A percentile compares a stretch with the other conserved stretches of the same genome.
Evolutionary conservation across 2,888 invertebrate species (phyloP).

Genomic region (Netelia inedita): DNA sequence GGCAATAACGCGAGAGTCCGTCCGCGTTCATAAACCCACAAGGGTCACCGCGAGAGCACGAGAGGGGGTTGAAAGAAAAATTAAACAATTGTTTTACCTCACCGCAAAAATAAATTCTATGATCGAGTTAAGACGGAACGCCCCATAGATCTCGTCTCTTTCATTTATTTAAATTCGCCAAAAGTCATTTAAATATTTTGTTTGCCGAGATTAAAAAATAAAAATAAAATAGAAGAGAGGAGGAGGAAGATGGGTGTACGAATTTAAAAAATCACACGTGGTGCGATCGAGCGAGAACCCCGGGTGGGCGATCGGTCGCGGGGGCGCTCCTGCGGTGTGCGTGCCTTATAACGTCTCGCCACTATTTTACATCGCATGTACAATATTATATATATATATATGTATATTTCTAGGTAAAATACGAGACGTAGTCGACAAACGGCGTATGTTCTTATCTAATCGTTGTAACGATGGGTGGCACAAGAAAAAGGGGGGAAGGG

Average conservation of each 20-base stretch:
- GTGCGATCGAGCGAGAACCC: constrained; percentile 44
- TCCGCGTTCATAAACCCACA: constrained; percentile 33
- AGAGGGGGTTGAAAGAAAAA: background rate
- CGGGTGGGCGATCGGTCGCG: constrained; percentile 53
- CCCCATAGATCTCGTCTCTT: background rate
- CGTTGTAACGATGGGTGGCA: constrained; percentile 61
- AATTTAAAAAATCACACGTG: constrained; percentile 47
- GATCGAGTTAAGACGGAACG: background rate
- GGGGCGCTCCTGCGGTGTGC: constrained; percentile 37
- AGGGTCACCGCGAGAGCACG: background rate
- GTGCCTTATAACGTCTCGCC: constrained; percentile 37
- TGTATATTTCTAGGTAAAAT: constrained; percentile 2
- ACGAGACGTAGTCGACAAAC: constrained; percentile 6
- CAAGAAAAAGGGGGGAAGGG: constrained; percentile 15
- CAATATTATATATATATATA: background rate
- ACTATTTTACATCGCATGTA: constrained; percentile 2
- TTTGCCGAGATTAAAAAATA: background rate
- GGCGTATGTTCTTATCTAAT: constrained; percentile 68
- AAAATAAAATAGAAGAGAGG: constrained; percentile 4
- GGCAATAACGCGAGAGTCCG: constrained; percentile 50
- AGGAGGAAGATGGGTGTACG: constrained; percentile 30
- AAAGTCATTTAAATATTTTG: background rate
- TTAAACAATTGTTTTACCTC: background rate
- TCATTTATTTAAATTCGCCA: constrained; percentile 13
- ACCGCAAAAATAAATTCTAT: background rate